Evolutionary conservation across 2,797 vertebrate genomes (phyloP), one percentile per base, ranked within the genome.

Genomic region (Diglossa cyanea): DNA sequence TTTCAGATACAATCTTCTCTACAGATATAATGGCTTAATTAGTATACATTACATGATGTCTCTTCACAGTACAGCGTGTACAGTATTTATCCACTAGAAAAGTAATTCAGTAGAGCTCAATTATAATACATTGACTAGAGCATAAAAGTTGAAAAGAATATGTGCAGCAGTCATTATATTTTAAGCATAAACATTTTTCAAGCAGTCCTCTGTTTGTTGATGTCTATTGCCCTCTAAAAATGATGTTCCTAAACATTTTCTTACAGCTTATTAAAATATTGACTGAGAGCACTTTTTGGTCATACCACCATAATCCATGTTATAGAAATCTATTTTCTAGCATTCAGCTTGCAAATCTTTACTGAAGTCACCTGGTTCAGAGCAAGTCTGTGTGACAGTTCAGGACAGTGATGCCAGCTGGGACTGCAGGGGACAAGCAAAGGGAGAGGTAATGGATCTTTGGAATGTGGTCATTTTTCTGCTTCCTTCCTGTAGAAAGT

Each of bases 1-100:
- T 96, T 96, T 96, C 95, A 96, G 95, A 96, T 96, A 94, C 2
- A 2, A 96, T 97, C 95, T 95, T 82, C 96, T 95, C 78, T 71
- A 80, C 95, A 90, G 91, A 96, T 96, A 93, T 93, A 94, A 96
- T 96, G 91, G 78, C 92, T 95, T 96, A 92, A 97, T 96, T 96
- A 97, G 89, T 96, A 97, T 94, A 96, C 87, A 94, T 96, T 96
- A 95, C 91, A 96, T 84, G 87, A 60, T 94, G 94, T 95, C 79
- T 94, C 82, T 93, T 96, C 92, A 92, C 78, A 96, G 78, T 95
- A 63, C 94, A 76, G 62, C 55, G 0, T 95, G 86, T 95, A 95
- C 87, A 91, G 74, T 94, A 92, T 95, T 96, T 96, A 94, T 90
- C 60, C 88, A 81, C 66, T 95, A 92, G 93, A 85, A 96, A 91